Evolutionary conservation across 1,140 invertebrate species (phyloP), one percentile per base, ranked within the genome.

Genomic region (Cepaea nemoralis): DNA sequence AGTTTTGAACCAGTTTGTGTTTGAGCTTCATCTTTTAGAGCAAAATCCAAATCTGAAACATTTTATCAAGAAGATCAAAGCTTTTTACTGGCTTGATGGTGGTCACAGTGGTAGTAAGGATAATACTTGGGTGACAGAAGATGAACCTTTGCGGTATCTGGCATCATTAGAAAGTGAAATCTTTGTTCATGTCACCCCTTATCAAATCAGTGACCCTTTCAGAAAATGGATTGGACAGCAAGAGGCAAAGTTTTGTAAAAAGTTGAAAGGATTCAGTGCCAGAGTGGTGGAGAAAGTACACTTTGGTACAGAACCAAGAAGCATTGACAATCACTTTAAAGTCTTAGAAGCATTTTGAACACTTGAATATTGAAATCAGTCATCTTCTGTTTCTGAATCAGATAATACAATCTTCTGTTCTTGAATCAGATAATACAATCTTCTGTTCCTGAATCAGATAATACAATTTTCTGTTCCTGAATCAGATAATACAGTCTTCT

Each of bases 81-180:
- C 94, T 81, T 95, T 97, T 93, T 96, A 95, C 91, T 97, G 96
- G 96, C 89, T 97, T 82, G 96, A 97, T 92, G 95, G 95, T 35
- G 96, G 96, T 0, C 96, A 97, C 91, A 94, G 94, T 55, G 96
- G 96, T 71, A 93, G 94, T 14, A 81, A 80, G 14, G 94, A 95
- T 88, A 94, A 96, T 89, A 96, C 95, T 10, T 97, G 96, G 96
- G 94, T 97, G 77, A 96, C 95, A 19, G 94, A 95, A 3, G 89
- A 93, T 83, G 92, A 92, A 77, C 90, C 96, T 10, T 91, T 97
- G 19, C 93, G 95, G 88, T 94, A 94, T 0, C 92, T 97, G 31
- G 93, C 94, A 24, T 91, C 82, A 12, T 79, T 86, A 5, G 67
- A 69, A 2, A 78, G 85, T 0, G 63, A 85, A 69, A 92, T 95